These are phyloP conservation scores for Machimus atricapillus DNA, from an alignment of 2,888 invertebrate species.

Conservation along the genomic window DNA sequence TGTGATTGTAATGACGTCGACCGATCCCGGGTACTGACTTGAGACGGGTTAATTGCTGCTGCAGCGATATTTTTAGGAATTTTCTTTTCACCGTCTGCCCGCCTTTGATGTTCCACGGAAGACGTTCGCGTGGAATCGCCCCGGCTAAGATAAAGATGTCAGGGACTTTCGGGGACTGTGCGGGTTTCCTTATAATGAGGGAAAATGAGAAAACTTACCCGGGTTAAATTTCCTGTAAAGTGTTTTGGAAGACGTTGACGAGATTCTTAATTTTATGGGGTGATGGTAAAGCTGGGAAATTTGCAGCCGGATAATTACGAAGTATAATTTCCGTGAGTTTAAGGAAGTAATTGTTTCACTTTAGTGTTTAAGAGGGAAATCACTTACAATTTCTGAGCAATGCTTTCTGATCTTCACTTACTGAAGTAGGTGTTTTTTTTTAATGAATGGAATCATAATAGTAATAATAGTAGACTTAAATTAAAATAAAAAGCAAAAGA, in stretches of 20 bases:
- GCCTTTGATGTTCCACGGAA: neutral
- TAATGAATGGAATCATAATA: too few relatives aligned
- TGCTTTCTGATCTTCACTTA: too few relatives aligned
- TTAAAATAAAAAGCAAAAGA: too few relatives aligned
- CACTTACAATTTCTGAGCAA: too few relatives aligned
- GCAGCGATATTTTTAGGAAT: neutral
- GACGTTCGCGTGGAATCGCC: neutral
- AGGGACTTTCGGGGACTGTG: neutral
- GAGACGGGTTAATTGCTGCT: conserved; percentile 11
- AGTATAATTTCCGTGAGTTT: neutral
- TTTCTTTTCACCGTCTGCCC: neutral
- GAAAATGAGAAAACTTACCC: neutral
- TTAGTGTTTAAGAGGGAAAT: neutral
- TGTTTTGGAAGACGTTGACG: neutral
- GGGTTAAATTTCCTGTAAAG: neutral
- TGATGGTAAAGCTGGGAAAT: neutral
- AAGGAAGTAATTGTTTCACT: neutral
- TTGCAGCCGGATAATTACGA: neutral
- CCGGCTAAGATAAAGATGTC: neutral
- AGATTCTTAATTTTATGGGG: neutral
- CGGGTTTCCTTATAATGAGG: neutral
- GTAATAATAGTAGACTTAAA: too few relatives aligned
- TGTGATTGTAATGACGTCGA: neutral
- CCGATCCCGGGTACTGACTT: neutral
- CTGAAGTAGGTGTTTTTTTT: too few relatives aligned